Conservation (phyloP, 2,888 invertebrate species). For the Hirtodrosophila duncani region DNA sequence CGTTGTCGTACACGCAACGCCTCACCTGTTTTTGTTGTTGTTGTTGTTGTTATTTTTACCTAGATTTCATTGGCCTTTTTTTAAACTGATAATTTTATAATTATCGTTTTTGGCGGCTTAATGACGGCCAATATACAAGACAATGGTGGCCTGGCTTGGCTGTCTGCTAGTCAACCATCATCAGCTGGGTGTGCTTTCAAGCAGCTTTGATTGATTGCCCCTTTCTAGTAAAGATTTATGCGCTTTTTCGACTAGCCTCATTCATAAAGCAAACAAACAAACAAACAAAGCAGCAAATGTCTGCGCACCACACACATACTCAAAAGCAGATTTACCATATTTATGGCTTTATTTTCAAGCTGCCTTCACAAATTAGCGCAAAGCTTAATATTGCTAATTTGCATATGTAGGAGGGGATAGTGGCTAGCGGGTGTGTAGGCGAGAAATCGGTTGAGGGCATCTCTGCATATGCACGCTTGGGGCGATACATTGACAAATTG, state of each 20-base stretch:
- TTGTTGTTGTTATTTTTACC: conserved; percentile 24
- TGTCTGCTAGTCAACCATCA: too few species aligned
- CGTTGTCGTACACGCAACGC: conserved; percentile 51
- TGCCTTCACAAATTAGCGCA: conserved; percentile 56
- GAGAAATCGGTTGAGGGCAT: too few species aligned
- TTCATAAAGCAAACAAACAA: too few species aligned
- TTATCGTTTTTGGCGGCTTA: conserved; percentile 41
- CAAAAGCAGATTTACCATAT: conserved; percentile 24
- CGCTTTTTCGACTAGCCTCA: conserved; percentile 5
- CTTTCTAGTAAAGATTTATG: too few species aligned
- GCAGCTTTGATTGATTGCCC: conserved; percentile 44
- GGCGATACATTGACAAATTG: conserved; percentile 64
- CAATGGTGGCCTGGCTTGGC: neutral
- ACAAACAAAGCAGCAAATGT: too few species aligned
- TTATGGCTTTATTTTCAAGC: conserved; percentile 53
- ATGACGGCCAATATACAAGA: conserved; percentile 40
- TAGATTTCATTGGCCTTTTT: conserved; percentile 38
- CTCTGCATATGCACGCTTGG: conserved; percentile 8
- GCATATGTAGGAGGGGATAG: conserved; percentile 39
- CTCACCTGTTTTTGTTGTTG: conserved; percentile 23
- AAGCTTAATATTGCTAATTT: too few species aligned
- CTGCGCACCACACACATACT: too few species aligned
- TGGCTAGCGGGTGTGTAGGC: too few species aligned
- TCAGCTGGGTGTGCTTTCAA: too few species aligned
- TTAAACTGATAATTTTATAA: conserved; percentile 61